Conservation (phyloP, 2,113 vertebrate genomes). For the Trematomus loennbergii region DNA sequence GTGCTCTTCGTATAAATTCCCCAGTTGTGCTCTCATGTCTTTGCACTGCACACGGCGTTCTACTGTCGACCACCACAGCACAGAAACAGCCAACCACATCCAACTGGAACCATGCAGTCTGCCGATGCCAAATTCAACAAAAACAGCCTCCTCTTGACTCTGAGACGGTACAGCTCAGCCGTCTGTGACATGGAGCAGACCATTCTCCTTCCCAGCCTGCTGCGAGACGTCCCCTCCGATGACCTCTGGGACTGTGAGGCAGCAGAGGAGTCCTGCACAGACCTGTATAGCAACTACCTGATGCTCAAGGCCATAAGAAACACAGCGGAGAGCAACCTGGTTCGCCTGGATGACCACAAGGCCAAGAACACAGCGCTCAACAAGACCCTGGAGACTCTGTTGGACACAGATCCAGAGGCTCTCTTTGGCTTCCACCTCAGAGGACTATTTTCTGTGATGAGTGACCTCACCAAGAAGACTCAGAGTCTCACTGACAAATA, state of each 20-base stretch:
- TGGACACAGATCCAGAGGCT: slow-evolving; percentile 77
- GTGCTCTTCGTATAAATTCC: slow-evolving; percentile 64
- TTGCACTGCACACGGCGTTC: slow-evolving; percentile 63
- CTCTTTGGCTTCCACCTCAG: slow-evolving; percentile 87
- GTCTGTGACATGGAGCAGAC: slow-evolving; percentile 91
- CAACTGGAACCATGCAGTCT: slow-evolving; percentile 76
- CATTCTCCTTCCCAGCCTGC: slow-evolving; percentile 92
- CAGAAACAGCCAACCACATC: slow-evolving; percentile 37
- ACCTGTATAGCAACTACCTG: slow-evolving; percentile 87
- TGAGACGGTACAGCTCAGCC: slow-evolving; percentile 85
- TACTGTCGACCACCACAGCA: slow-evolving; percentile 35
- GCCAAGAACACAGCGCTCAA: background rate
- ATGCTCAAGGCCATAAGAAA: slow-evolving; percentile 88
- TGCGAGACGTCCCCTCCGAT: slow-evolving; percentile 84
- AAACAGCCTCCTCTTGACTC: slow-evolving; percentile 73
- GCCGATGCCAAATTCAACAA: slow-evolving; percentile 48
- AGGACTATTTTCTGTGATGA: slow-evolving; percentile 88
- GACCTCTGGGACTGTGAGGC: slow-evolving; percentile 37
- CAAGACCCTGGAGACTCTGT: slow-evolving; percentile 8
- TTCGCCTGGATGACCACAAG: slow-evolving; percentile 66
- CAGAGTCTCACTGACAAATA: slow-evolving; percentile 87
- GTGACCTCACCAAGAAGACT: slow-evolving; percentile 85
- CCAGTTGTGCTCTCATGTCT: background rate
- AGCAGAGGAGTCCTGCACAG: background rate
- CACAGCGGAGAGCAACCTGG: slow-evolving; percentile 85